Evolutionary conservation across 2,113 vertebrate species (phyloP), one percentile per base, ranked within the genome.

Genomic region (Paedocypris sp.): DNA sequence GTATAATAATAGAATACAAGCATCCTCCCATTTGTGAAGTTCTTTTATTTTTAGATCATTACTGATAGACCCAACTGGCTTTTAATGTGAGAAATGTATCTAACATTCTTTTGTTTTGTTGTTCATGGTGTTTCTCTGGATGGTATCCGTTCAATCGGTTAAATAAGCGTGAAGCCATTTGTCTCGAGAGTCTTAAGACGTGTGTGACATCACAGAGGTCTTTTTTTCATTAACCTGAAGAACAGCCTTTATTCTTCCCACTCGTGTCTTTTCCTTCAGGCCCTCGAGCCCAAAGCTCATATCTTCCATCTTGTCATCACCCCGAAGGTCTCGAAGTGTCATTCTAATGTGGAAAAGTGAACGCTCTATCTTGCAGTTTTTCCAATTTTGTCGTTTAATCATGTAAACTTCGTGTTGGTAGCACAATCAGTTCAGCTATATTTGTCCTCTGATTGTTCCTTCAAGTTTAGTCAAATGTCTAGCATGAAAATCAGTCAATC

Each of bases 31-130:
- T 72, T 73, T 66, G 70, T 54, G 64, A 36, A 58, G 38, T 64
- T 75, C 64, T 60, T 73, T 73, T 67, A 72, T 75, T 64, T 66
- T 63, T n/a, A 66, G 62, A n/a, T 58, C 63, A 62, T 70, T 42
- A 66, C 10, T 38, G 45, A 70, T 56, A 62, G 65, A 61, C 67
- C 54, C 47, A 61, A 46, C 20, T 11, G 53, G 70, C 41, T 53
- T 74, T 75, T 73, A 77, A 78, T 72, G 75, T 76, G 72, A 83
- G 70, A 43, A 79, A 80, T 81, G 67, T 41, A 54, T 64, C 50
- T 73, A 70, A 81, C 79, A 79, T 51, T 43, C 60, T 64, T 20
- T 41, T 53, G 38, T 42, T 51, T 62, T 46, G 36, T 16, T 62
- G 59, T 56, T 62, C 45, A 58, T 62, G 38, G 22, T 46, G 53